phyloP scores from a whole-genome alignment of 2,888 invertebrate genomes.

The Theristus sp. region DNA sequence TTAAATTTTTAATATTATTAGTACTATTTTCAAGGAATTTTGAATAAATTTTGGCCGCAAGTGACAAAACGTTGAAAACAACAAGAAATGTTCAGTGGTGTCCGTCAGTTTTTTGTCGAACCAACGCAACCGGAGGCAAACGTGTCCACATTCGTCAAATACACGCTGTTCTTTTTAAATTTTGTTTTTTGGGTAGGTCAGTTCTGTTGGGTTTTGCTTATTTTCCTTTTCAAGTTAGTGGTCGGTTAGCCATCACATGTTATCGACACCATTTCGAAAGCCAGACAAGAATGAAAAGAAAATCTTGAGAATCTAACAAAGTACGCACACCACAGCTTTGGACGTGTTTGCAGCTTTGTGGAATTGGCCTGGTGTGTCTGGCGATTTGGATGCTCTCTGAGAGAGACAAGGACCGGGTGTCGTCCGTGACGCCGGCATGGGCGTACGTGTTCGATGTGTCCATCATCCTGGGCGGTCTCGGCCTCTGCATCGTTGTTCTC shows the following conservation, averaged over 20 bases:
- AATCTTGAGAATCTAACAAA: too few species aligned
- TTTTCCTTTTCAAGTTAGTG: neutral
- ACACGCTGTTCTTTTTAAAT: conserved; percentile 68
- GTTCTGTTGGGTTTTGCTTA: neutral
- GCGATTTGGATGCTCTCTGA: conserved; percentile 5
- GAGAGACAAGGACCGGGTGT: conserved; percentile 3
- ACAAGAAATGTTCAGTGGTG: neutral
- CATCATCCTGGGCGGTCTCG: conserved; percentile 1
- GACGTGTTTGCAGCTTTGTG: neutral
- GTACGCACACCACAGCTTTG: too few species aligned
- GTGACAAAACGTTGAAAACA: too few species aligned
- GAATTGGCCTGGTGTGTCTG: neutral
- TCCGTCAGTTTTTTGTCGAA: neutral
- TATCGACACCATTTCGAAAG: too few species aligned
- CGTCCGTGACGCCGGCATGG: conserved; percentile 4
- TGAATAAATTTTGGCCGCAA: too few species aligned
- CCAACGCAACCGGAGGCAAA: conserved; percentile 31
- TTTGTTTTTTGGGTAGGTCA: conserved; percentile 69
- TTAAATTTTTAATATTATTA: too few species aligned
- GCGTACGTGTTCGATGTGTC: conserved; percentile 5
- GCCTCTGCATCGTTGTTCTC: neutral
- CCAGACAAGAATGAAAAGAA: too few species aligned
- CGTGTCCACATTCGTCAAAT: conserved; percentile 69
- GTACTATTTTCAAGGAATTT: too few species aligned
- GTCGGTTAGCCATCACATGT: too few species aligned